phyloP scores from a whole-genome alignment of 2,113 vertebrate species.

The Podilymbus podiceps region DNA sequence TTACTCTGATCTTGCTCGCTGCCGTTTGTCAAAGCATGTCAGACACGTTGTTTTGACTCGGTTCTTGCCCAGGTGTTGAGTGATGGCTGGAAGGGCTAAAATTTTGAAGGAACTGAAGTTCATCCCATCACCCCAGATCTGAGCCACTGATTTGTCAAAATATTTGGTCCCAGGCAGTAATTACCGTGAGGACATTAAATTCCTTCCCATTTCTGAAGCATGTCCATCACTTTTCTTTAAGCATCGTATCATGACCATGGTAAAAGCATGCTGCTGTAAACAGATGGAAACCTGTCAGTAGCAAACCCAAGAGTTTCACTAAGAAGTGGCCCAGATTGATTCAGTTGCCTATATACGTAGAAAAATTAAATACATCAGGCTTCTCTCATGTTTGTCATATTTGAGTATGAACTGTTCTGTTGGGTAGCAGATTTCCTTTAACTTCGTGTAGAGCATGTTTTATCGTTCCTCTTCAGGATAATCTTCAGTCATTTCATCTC shows the following conservation, averaged over 20 bases:
- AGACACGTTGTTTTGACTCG: neutral
- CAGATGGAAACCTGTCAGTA: neutral
- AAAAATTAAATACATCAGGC: neutral
- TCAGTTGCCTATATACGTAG: too few species aligned
- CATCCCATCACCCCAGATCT: neutral
- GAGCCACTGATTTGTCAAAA: neutral
- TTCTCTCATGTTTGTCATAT: neutral
- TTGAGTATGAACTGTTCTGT: rapidly evolving
- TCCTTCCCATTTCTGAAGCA: neutral
- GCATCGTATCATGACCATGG: rapidly evolving
- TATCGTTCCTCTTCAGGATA: neutral
- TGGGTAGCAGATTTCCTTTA: neutral
- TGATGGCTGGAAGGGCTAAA: neutral
- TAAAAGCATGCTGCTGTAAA: neutral
- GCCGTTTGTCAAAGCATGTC: neutral
- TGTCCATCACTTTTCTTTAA: neutral
- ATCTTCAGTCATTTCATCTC: neutral
- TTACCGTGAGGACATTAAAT: neutral
- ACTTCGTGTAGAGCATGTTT: neutral
- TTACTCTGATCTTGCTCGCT: neutral
- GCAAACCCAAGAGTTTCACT: neutral
- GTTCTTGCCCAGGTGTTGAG: neutral
- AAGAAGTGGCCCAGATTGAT: neutral
- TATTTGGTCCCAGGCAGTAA: neutral
- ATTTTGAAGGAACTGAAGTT: neutral